phyloP scores from a whole-genome alignment of 2,888 invertebrate species.

The Lordiphosa fenestrarum region DNA sequence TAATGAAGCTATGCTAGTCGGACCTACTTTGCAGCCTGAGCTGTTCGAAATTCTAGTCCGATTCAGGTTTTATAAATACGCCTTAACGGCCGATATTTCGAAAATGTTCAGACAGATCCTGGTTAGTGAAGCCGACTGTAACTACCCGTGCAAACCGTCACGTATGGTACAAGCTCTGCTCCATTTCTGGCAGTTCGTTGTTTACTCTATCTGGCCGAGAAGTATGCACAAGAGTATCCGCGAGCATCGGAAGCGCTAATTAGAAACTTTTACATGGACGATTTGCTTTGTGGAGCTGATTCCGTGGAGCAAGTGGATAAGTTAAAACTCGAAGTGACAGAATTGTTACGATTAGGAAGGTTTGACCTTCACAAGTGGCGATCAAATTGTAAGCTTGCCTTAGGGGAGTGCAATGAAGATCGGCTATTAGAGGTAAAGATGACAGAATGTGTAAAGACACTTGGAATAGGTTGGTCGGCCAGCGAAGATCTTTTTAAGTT shows the following conservation, averaged over 20 bases:
- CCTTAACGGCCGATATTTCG: too few relatives aligned
- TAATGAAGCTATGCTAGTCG: too few relatives aligned
- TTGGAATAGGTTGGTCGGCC: too few relatives aligned
- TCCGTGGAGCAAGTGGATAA: neutral
- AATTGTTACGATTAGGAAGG: neutral
- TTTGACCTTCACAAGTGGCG: conserved; percentile 3
- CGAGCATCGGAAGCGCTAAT: neutral
- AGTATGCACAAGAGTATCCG: neutral
- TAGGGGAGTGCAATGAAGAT: too few relatives aligned
- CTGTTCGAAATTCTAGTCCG: too few relatives aligned
- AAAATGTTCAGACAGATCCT: too few relatives aligned
- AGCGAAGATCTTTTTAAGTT: too few relatives aligned
- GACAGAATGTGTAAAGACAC: too few relatives aligned
- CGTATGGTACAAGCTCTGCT: conserved; percentile 2
- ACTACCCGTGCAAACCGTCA: too few relatives aligned
- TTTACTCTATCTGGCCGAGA: neutral
- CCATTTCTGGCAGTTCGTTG: conserved; percentile 6
- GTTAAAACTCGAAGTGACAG: neutral
- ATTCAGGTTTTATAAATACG: too few relatives aligned
- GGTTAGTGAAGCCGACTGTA: too few relatives aligned
- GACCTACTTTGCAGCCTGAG: too few relatives aligned
- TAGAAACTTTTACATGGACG: neutral
- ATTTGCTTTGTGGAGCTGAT: neutral
- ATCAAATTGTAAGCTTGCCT: neutral
- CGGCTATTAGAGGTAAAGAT: neutral